Base-by-base conservation (phyloP, 2,888 invertebrate species). In the Apantesis nais region DNA sequence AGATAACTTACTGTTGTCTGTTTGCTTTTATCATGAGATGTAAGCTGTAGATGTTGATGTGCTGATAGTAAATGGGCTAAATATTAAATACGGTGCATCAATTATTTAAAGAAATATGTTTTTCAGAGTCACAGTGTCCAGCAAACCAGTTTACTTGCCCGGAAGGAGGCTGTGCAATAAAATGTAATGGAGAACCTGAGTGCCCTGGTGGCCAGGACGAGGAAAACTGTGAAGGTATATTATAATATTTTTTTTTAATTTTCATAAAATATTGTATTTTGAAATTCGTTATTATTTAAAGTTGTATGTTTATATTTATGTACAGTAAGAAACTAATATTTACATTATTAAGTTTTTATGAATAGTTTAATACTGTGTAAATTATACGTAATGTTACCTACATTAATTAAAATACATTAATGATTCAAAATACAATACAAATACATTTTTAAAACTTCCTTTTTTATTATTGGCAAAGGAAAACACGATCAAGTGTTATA, bases 191-290 rank as follows among this genome's bases (percentile, higher is more conserved):
- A 63, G 79, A 80, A 22, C 68, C 66, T 7, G 96, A 96, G 82
- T 96, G 96, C 86, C 90, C 93, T 75, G 95, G 95, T 79, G 95
- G 94, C 41, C 96, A 96, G 83, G 97, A 97, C 84, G 97, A 97
- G 86, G 89, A 88, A 29, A 91, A 93, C 76, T 97, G 97, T 89
- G 92, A 62, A 78, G 81, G 78, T 79, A 80, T 62, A 29, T 58
- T 58, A 14, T 29, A 25, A 16, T 58, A 14, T 58, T 25, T 29
- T 16, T 22, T 14, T 25, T 37, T 37, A 37, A 7, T 37, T 37
- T 37, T 37, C 8, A 8, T 37, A 8, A 8, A 37, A 37, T 37
- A 37, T 37, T 37, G 22, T 48, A 48, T 16, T 48, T 44, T 44
- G 44, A 44, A 44, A 14, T 44, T 2, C 11, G 55, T 19, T 55